Evolutionary conservation across 2,113 vertebrate genomes (phyloP).

Genomic region (Polypterus senegalus): DNA sequence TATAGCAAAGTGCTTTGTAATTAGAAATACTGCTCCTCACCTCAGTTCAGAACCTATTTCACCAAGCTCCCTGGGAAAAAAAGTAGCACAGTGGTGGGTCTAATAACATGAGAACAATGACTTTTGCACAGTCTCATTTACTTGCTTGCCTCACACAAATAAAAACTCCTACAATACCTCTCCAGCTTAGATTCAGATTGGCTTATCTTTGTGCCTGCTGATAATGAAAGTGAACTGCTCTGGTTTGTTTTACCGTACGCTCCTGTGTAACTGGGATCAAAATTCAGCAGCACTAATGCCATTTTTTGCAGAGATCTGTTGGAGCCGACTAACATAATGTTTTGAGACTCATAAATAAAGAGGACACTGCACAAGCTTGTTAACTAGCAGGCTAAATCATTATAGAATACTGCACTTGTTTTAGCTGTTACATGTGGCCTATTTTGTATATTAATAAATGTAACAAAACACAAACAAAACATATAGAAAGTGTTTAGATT

Average conservation of each 20-base stretch:
- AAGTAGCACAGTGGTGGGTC: constrained; percentile 4
- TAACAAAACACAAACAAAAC: no score
- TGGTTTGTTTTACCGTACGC: neutral
- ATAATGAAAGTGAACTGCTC: neutral
- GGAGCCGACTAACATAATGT: no score
- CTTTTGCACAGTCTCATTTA: constrained; percentile 4
- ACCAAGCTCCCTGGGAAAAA: neutral
- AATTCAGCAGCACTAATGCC: no score
- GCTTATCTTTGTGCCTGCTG: neutral
- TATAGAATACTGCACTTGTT: no score
- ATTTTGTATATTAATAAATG: no score
- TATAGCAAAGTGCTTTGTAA: constrained; percentile 7
- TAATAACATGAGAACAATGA: constrained; percentile 4
- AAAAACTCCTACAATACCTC: neutral
- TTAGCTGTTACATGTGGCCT: no score
- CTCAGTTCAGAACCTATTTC: neutral
- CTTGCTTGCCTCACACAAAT: neutral
- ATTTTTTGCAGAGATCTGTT: no score
- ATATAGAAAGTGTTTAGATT: no score
- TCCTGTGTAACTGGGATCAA: no score
- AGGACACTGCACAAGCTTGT: no score
- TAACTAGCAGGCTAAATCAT: no score
- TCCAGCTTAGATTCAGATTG: constrained; percentile 1
- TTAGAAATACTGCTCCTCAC: neutral
- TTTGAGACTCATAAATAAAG: no score